Base-by-base conservation (phyloP, 2,888 invertebrate species). In the Drosophila paranaensis region DNA sequence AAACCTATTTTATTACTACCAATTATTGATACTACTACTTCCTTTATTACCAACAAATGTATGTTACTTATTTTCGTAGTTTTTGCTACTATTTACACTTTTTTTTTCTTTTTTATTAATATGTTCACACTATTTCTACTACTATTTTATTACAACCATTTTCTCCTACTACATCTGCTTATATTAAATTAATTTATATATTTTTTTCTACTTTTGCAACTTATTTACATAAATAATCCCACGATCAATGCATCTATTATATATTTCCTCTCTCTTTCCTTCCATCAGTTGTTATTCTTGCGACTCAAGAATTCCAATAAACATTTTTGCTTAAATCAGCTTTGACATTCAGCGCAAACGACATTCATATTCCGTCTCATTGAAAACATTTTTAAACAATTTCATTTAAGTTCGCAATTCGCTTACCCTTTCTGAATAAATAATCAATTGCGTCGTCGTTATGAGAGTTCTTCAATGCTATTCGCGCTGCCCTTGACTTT, bases 401-500 rank as follows among this genome's bases (percentile, higher is more conserved):
- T 43, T 43, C 3, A 6, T 42, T 42, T 30, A 43, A 56, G 16
- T 25, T 56, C 20, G 20, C 14, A n/a, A 43, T 33, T 43, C 9
- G 14, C 20, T 33, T 20, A 10, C 16, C 13, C 46, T 43, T 16
- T n/a, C 37, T 16, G 62, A 9, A 39, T 58, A 58, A 30, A 48
- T 39, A 39, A 27, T 42, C 54, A 45, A 61, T 51, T 51, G 33
- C 39, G 45, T 16, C 16, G 39, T 33, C 16, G 13, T 6, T 37
- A 43, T 53, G 48, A 16, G 8, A 55, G 40, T 20, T 20, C 16
- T 39, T 13, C 25, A 8, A 30, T 40, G 25, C 14, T 45, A 35
- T 67, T 25, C 27, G 43, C 50, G 55, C 43, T 60, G 74, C 37
- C 64, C 74, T 71, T 74, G 78, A 74, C 74, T 67, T 61, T 45